phyloP scores from a whole-genome alignment of 2,888 invertebrate species.

The Pteria penguin region DNA sequence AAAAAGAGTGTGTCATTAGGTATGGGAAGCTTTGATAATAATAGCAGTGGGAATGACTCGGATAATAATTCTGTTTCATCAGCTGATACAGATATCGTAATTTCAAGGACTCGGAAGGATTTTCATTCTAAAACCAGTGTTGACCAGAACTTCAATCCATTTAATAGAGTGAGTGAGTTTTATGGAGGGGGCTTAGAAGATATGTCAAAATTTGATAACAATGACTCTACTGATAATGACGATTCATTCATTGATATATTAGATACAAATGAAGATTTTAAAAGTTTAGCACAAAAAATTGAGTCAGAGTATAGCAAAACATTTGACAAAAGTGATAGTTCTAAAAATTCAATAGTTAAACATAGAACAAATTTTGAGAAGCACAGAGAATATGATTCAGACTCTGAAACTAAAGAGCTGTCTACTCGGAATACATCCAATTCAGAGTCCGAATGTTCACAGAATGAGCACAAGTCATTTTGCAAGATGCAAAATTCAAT shows the following conservation, averaged over 20 bases:
- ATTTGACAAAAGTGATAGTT: not conserved
- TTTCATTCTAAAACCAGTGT: slow-evolving; percentile 3
- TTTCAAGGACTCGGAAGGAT: slow-evolving; percentile 26
- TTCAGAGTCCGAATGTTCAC: too few relatives aligned
- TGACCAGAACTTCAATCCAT: not conserved
- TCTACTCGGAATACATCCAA: too few relatives aligned
- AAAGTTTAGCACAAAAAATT: not conserved
- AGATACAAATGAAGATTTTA: slow-evolving; percentile 10
- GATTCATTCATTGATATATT: slow-evolving; percentile 21
- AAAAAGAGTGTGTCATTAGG: too few relatives aligned
- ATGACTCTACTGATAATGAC: slow-evolving; percentile 29
- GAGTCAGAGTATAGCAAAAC: not conserved
- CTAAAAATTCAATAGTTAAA: not conserved
- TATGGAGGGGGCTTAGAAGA: not conserved
- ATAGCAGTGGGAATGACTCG: slow-evolving; percentile 10
- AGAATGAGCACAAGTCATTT: too few relatives aligned
- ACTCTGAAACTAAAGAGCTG: too few relatives aligned
- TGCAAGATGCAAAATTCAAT: too few relatives aligned
- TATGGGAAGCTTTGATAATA: not conserved
- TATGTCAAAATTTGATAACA: slow-evolving; percentile 20
- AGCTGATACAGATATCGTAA: slow-evolving; percentile 59
- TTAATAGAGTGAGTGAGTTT: not conserved
- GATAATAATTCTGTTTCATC: slow-evolving; percentile 50
- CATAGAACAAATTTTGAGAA: too few relatives aligned
- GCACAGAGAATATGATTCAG: too few relatives aligned